Percentiles rank a stretch among this genome's conserved stretches.
These are phyloP conservation scores for Trichonephila clavipes DNA, from an alignment of 1,140 invertebrate species.

Conservation along the genomic window DNA sequence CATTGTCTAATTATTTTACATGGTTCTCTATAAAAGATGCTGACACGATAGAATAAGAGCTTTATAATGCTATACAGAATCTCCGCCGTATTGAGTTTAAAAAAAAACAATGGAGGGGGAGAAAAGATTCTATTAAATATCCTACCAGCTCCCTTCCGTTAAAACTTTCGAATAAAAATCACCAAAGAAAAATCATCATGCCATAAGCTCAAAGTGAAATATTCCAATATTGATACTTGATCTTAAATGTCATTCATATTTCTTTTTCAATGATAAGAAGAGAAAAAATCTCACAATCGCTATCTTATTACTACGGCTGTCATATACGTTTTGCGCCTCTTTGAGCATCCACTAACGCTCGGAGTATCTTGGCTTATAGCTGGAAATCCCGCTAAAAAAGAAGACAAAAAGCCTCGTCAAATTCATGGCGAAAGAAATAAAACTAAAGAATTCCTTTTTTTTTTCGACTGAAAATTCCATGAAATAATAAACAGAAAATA, in stretches of 20 bases:
- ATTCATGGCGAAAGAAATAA: background rate
- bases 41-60: no score
- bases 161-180: background rate
- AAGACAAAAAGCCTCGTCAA: conserved; percentile 5
- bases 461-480: conserved; percentile 14
- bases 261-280: background rate
- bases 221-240: conserved; percentile 40
- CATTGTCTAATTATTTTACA: no score
- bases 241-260: conserved; percentile 20
- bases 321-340: background rate
- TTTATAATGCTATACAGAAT: no score
- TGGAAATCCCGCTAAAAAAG: background rate
- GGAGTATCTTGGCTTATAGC: background rate
- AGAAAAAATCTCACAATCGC: background rate
- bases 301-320: conserved; percentile 35
- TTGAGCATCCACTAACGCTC: background rate
- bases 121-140: background rate
- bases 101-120: no score
- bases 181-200: background rate
- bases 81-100: no score
- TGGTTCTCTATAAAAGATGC: no score
- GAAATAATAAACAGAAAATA: conserved; percentile 41
- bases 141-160: background rate
- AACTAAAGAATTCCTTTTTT: background rate
- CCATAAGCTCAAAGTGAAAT: conserved; percentile 4